Evolutionary conservation across 2,113 vertebrate species (phyloP).

Genomic region (Rhynchomys soricoides): DNA sequence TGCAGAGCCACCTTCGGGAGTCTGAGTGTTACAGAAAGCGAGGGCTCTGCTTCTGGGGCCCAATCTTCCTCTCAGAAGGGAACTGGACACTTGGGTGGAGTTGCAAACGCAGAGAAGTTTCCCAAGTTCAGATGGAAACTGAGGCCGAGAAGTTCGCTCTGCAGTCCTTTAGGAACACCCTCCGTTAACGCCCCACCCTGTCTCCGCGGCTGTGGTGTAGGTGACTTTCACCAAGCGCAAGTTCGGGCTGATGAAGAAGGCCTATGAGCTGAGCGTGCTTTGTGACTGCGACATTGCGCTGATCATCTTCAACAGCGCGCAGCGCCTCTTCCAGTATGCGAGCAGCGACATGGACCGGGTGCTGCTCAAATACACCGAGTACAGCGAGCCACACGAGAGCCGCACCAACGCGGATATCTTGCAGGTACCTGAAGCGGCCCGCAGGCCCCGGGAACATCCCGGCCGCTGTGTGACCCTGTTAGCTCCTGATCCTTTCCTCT

Average conservation of each 20-base stretch:
- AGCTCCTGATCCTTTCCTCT: not conserved
- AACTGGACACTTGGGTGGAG: not conserved
- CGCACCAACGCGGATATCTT: slow-evolving; percentile 95
- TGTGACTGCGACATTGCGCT: slow-evolving; percentile 99
- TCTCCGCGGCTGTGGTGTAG: slow-evolving; percentile 75
- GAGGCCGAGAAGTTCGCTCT: not conserved
- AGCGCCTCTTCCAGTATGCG: slow-evolving; percentile 97
- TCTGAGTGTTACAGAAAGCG: not conserved
- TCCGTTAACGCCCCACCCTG: not conserved
- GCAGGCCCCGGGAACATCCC: not conserved
- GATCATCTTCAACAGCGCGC: slow-evolving; percentile 98
- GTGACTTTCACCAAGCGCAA: slow-evolving; percentile 98
- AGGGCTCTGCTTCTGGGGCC: not conserved
- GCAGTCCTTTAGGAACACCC: not conserved
- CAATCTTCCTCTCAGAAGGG: not conserved
- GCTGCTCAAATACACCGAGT: slow-evolving; percentile 97
- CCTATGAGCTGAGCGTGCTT: slow-evolving; percentile 96
- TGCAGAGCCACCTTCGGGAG: not conserved
- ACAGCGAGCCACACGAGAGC: slow-evolving; percentile 97
- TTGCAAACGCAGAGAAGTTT: slow-evolving; percentile 38
- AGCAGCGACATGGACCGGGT: slow-evolving; percentile 98
- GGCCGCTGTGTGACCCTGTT: not conserved
- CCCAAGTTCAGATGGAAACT: not conserved
- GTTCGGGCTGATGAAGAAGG: slow-evolving; percentile 98
- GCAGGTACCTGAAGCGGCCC: not conserved